Percentiles rank a stretch among this genome's conserved stretches.
phyloP scores from a whole-genome alignment of 2,888 invertebrate species.

The Chrysodeixis includens region DNA sequence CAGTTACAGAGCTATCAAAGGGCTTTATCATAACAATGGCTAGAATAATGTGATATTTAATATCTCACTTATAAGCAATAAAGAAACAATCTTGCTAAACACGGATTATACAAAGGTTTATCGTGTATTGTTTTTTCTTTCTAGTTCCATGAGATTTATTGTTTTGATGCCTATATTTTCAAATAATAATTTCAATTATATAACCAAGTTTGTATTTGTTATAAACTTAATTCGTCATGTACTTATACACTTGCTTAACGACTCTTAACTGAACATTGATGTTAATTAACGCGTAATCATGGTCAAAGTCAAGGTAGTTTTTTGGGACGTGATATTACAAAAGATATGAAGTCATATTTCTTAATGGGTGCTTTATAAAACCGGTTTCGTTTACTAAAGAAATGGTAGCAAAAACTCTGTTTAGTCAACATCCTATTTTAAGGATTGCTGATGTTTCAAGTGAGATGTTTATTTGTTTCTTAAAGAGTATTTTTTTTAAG shows the following conservation, averaged over 20 bases:
- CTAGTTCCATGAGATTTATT: no score
- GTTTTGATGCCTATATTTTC: no score
- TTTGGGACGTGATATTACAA: neutral
- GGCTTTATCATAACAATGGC: no score
- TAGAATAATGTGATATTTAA: no score
- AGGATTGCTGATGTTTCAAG: no score
- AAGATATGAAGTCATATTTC: constrained; percentile 7
- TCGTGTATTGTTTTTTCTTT: no score
- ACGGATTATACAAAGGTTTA: no score
- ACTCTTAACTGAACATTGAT: neutral
- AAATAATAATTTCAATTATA: neutral
- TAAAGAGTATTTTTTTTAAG: no score
- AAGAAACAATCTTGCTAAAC: no score
- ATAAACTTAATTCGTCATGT: constrained; percentile 2
- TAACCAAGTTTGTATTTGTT: neutral
- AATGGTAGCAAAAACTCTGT: constrained; percentile 1
- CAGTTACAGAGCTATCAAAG: no score
- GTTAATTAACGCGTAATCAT: neutral
- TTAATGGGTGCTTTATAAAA: neutral
- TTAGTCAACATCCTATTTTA: neutral
- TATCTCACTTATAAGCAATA: no score
- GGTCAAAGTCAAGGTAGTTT: neutral
- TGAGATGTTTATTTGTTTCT: no score
- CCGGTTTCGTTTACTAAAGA: constrained; percentile 6
- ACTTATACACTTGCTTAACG: neutral